Percentiles rank a stretch among this genome's conserved stretches.
Conservation (phyloP, 2,113 vertebrate species). For the Anas platyrhynchos region DNA sequence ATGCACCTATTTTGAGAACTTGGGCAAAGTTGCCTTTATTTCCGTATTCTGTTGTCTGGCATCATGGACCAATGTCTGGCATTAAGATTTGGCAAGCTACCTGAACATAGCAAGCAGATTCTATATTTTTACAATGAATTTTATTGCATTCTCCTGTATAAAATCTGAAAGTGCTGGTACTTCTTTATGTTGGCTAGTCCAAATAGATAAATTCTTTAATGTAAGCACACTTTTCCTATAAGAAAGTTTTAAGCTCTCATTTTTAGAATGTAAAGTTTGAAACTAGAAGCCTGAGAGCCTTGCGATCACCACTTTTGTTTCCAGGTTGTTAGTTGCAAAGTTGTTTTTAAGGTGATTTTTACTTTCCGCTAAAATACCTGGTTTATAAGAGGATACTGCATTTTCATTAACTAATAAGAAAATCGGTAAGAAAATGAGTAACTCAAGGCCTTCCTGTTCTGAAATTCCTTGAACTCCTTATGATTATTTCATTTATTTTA, state of each 20-base stretch:
- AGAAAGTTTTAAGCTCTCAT: neutral
- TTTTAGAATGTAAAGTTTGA: neutral
- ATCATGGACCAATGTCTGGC: neutral
- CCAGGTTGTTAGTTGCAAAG: neutral
- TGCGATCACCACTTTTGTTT: neutral
- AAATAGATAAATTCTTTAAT: neutral
- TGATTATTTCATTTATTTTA: constrained; percentile 85
- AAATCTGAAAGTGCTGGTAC: neutral
- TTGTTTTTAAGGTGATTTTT: constrained; percentile 12
- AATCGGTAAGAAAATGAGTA: constrained; percentile 74
- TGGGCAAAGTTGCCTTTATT: neutral
- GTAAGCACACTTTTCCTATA: neutral
- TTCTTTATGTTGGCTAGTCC: neutral
- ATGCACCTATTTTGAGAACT: neutral
- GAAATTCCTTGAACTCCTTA: constrained; percentile 82
- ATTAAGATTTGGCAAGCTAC: neutral
- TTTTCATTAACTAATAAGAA: constrained; percentile 79
- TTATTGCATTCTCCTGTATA: neutral
- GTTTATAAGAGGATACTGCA: constrained; percentile 81
- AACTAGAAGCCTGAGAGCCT: neutral
- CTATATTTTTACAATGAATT: neutral
- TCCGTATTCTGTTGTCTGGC: neutral
- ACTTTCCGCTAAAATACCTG: neutral
- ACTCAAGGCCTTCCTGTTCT: constrained; percentile 84
- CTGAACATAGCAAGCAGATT: neutral